These are phyloP conservation scores for Chromis chromis DNA, from an alignment of 2,797 vertebrate species.

Conservation along the genomic window DNA sequence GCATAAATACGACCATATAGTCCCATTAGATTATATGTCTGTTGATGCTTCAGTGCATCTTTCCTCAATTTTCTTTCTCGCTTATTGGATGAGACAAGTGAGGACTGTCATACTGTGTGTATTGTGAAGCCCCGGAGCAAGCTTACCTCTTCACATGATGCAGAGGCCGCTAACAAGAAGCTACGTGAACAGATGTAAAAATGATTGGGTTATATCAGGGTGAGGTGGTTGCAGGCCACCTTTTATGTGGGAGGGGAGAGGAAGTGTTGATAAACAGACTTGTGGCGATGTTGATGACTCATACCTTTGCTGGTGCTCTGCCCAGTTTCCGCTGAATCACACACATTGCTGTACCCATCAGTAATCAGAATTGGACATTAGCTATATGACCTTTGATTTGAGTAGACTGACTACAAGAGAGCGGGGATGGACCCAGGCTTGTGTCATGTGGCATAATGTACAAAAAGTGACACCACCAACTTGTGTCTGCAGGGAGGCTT, in stretches of 20 bases:
- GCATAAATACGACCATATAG: not conserved
- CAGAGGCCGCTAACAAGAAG: slow-evolving; percentile 16
- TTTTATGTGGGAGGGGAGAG: slow-evolving; percentile 48
- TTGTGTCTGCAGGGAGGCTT: not conserved
- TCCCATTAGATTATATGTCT: slow-evolving; percentile 1
- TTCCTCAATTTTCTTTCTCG: not conserved
- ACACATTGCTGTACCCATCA: slow-evolving; percentile 28
- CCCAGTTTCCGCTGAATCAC: slow-evolving; percentile 60
- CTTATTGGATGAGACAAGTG: not conserved
- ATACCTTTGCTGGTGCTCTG: slow-evolving; percentile 57
- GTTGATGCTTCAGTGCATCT: not conserved
- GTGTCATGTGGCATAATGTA: not conserved
- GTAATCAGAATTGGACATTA: slow-evolving; percentile 47
- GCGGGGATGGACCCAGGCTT: not conserved
- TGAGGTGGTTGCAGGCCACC: slow-evolving; percentile 54
- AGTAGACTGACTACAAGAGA: slow-evolving; percentile 7
- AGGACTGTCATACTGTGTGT: slow-evolving; percentile 5
- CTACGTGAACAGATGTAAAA: slow-evolving; percentile 58
- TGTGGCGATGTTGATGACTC: slow-evolving; percentile 67
- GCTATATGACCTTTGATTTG: slow-evolving; percentile 39
- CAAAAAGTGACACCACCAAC: slow-evolving; percentile 10
- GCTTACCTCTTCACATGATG: slow-evolving; percentile 14
- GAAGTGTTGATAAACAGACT: slow-evolving; percentile 69
- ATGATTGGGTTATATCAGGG: slow-evolving; percentile 48
- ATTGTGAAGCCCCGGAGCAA: slow-evolving; percentile 13